A percentile compares a stretch with the other conserved stretches of the same genome.
phyloP scores from a whole-genome alignment of 2,113 vertebrate species.

The Eira barbara region DNA sequence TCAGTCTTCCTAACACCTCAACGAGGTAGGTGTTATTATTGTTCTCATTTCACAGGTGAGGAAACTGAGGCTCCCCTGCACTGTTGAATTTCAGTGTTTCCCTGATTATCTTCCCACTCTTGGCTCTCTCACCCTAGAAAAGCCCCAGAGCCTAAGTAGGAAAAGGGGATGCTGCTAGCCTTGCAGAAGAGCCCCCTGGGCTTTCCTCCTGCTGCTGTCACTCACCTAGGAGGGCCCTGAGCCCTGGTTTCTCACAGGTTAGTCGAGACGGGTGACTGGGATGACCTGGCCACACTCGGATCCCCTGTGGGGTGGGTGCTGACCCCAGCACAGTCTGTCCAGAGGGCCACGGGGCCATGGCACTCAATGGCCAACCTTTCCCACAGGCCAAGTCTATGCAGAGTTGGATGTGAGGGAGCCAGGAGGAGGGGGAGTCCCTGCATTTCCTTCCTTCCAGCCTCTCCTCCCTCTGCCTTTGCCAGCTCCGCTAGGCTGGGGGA shows the following conservation, averaged over 20 bases:
- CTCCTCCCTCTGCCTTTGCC: neutral
- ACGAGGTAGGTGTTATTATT: rapidly evolving
- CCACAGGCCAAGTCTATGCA: neutral
- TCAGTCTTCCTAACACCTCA: neutral
- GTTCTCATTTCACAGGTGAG: neutral
- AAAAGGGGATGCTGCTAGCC: neutral
- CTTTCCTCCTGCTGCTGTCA: neutral
- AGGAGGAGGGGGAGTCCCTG: neutral
- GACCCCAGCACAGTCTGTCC: neutral
- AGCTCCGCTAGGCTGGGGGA: neutral
- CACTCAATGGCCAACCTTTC: neutral
- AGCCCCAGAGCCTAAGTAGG: too few relatives aligned
- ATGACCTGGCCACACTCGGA: neutral
- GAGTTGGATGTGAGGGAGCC: neutral
- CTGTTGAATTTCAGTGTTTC: neutral
- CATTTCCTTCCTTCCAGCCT: neutral
- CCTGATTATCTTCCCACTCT: neutral
- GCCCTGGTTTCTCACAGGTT: neutral
- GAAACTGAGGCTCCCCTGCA: neutral
- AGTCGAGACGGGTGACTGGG: neutral
- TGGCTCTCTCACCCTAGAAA: neutral
- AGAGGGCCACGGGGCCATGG: neutral
- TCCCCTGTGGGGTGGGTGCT: neutral
- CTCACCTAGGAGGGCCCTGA: neutral
- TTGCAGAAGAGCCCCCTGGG: neutral